phyloP scores from a whole-genome alignment of 2,888 invertebrate genomes.

The Nemurella pictetii region DNA sequence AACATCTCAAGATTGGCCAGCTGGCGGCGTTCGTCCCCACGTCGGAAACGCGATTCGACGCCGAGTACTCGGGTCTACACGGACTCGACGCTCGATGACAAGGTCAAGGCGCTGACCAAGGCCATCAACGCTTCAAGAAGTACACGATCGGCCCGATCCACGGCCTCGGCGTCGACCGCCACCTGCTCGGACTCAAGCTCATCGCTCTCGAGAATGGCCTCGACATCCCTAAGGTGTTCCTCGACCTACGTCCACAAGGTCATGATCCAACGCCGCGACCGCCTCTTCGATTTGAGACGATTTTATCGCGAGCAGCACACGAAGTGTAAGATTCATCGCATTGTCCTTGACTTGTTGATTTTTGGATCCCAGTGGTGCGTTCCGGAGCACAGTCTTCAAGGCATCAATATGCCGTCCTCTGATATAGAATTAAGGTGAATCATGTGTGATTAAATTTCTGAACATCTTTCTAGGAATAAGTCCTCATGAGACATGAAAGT shows the following conservation, averaged over 20 bases:
- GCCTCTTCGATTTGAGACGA: constrained; percentile 92
- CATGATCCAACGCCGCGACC: constrained; percentile 74
- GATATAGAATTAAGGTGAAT: no score
- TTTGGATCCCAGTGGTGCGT: constrained; percentile 88
- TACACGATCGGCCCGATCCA: constrained; percentile 76
- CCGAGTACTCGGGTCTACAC: no score
- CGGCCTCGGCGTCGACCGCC: constrained; percentile 90
- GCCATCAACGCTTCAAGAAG: constrained; percentile 79
- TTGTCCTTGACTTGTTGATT: constrained; percentile 88
- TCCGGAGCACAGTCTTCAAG: constrained; percentile 77
- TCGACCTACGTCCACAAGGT: constrained; percentile 76
- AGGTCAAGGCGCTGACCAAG: constrained; percentile 65
- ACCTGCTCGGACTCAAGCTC: constrained; percentile 85
- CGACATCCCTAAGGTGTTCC: constrained; percentile 73
- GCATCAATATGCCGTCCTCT: constrained; percentile 83
- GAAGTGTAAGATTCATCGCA: constrained; percentile 80
- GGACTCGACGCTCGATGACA: constrained; percentile 58
- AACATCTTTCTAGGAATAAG: no score
- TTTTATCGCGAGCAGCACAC: constrained; percentile 90
- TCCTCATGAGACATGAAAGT: no score
- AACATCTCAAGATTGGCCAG: no score
- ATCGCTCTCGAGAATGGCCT: constrained; percentile 76
- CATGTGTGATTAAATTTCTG: no score
- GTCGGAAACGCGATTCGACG: no score
- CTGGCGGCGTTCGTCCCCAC: no score